phyloP scores from a whole-genome alignment of 2,888 invertebrate species.

The Phalera bucephala region DNA sequence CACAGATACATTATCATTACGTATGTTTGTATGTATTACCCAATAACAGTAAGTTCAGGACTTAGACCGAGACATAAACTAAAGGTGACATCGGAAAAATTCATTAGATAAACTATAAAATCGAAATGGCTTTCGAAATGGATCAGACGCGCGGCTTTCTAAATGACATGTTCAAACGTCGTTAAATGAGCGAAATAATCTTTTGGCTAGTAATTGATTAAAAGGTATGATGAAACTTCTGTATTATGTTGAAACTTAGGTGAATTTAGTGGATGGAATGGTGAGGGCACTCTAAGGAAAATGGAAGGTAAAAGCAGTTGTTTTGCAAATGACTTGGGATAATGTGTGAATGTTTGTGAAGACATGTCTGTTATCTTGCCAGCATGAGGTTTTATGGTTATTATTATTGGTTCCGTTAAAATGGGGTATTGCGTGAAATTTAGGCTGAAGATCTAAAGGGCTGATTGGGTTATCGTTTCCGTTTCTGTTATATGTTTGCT shows the following conservation, averaged over 20 bases:
- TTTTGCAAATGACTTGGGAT: constrained; percentile 39
- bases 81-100: constrained; percentile 18
- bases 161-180: not conserved
- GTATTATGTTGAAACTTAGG: constrained; percentile 12
- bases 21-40: constrained; percentile 34
- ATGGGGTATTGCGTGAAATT: constrained; percentile 17
- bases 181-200: not conserved
- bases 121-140: constrained; percentile 16
- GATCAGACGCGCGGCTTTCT: constrained; percentile 9
- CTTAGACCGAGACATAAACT: constrained; percentile 20
- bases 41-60: constrained; percentile 25
- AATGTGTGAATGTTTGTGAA: constrained; percentile 38
- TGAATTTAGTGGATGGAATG: constrained; percentile 6
- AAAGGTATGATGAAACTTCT: not conserved
- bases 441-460: constrained; percentile 3
- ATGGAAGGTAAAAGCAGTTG: constrained; percentile 26
- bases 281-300: constrained; percentile 14
- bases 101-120: constrained; percentile 22
- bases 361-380: constrained; percentile 34
- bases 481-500: too few species aligned
- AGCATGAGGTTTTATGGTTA: constrained; percentile 35
- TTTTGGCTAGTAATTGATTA: not conserved
- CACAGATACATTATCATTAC: constrained; percentile 63
- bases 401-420: constrained; percentile 33
- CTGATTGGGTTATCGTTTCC: constrained; percentile 9